phyloP scores from a whole-genome alignment of 2,113 vertebrate species.

The human (Homo sapiens) region GRCh38 chr16:25858001-25858500 shows the following conservation, averaged over 20 bases:
- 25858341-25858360: neutral
- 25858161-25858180: neutral
- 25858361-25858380: neutral
- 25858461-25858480: neutral
- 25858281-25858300: neutral
- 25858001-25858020: accelerated
- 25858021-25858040: no score
- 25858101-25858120: neutral
- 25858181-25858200: neutral
- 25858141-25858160: neutral
- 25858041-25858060: neutral
- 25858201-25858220: neutral
- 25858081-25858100: neutral
- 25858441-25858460: neutral
- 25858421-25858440: neutral
- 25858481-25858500: neutral
- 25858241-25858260: neutral
- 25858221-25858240: neutral
- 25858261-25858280: neutral
- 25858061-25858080: neutral
- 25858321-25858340: neutral
- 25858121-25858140: neutral
- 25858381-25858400: neutral
- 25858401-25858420: neutral
- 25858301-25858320: neutral